Base-by-base conservation (phyloP, 2,113 vertebrate genomes). In the Polyodon spathula region DNA sequence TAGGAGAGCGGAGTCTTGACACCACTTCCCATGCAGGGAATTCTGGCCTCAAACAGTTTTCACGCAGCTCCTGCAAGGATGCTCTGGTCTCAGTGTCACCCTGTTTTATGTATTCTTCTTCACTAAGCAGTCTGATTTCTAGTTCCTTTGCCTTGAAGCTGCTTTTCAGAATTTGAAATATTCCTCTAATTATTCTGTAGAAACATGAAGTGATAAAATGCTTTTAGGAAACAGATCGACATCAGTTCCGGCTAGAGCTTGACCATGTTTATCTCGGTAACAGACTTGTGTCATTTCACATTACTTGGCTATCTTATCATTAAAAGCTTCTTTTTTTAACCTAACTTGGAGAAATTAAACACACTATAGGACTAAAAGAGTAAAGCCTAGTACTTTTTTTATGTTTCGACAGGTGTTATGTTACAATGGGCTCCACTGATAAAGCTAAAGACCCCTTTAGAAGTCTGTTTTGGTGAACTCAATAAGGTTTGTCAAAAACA, bases 31-130 rank as follows among this genome's bases (percentile, higher is more conserved):
- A 93, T 0, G 88, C 82, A 0, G 88, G 82, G 66, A 92, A 91
- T 46, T 73, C 70, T 0, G 86, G 81, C 6, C 52, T 77, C 56
- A 46, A 76, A 71, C 91, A 91, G 73, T 78, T 72, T 0, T 51
- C 64, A 27, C 89, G 86, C n/a, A 93, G 76, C 17, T 86, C 84
- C 58, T 91, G 86, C 69, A 93, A 72, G 1, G 85, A 86, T 0
- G 69, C 62, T 37, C 17, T 1, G 0, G 91, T 92, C 63, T 84
- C 78, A 0, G 5, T 57, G 50, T 90, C 88, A 0, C 75, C 75
- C 66, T 91, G 88, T 37, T 90, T 86, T 57, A 67, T 66, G 63
- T 88, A 93, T 27, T 92, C 85, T 0, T 91, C 88, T 60, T 90
- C 89, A 0, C 85, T 89, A 39, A 92, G 83, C 41, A 70, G 69